A percentile compares a stretch with the other conserved stretches of the same genome.
Evolutionary conservation across 2,113 vertebrate genomes (phyloP).

Genomic region (Melanotaenia duboulayi): DNA sequence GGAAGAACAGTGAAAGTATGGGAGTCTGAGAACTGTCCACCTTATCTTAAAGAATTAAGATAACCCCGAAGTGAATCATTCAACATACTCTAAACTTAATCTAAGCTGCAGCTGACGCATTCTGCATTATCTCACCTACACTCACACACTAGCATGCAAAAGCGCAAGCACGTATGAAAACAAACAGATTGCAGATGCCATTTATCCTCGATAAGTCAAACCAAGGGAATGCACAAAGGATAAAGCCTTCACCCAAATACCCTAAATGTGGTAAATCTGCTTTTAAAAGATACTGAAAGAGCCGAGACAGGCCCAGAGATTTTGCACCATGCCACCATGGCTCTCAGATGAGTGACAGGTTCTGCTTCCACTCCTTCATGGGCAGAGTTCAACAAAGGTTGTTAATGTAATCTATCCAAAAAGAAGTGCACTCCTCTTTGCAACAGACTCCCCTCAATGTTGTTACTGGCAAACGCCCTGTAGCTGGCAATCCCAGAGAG

Average conservation of each 20-base stretch:
- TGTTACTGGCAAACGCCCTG: slow-evolving; percentile 70
- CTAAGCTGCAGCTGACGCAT: slow-evolving; percentile 57
- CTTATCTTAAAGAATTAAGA: slow-evolving; percentile 74
- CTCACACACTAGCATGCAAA: slow-evolving; percentile 32
- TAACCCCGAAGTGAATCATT: slow-evolving; percentile 73
- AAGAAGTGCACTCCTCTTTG: slow-evolving; percentile 62
- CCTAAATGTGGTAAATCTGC: slow-evolving; percentile 33
- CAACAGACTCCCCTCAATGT: slow-evolving; percentile 70
- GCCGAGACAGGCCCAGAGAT: slow-evolving; percentile 45
- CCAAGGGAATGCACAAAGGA: slow-evolving; percentile 39
- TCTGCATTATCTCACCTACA: slow-evolving; percentile 70
- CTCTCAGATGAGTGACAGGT: slow-evolving; percentile 51
- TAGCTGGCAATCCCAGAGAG: slow-evolving; percentile 66
- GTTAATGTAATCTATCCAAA: slow-evolving; percentile 66
- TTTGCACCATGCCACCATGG: slow-evolving; percentile 26
- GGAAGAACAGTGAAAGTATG: slow-evolving; percentile 50
- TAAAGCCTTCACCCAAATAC: slow-evolving; percentile 41
- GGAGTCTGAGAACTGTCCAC: slow-evolving; percentile 63
- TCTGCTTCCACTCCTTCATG: slow-evolving; percentile 40
- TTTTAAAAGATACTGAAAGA: slow-evolving; percentile 43
- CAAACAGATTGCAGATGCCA: slow-evolving; percentile 64
- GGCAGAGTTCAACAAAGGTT: slow-evolving; percentile 69
- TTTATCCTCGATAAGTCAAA: slow-evolving; percentile 65
- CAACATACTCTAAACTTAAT: slow-evolving; percentile 58
- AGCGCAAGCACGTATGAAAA: slow-evolving; percentile 41